A percentile compares a stretch with the other conserved stretches of the same genome.
Evolutionary conservation across 2,113 vertebrate species (phyloP).

Genomic region (Cyphomyrus discorhynchus): DNA sequence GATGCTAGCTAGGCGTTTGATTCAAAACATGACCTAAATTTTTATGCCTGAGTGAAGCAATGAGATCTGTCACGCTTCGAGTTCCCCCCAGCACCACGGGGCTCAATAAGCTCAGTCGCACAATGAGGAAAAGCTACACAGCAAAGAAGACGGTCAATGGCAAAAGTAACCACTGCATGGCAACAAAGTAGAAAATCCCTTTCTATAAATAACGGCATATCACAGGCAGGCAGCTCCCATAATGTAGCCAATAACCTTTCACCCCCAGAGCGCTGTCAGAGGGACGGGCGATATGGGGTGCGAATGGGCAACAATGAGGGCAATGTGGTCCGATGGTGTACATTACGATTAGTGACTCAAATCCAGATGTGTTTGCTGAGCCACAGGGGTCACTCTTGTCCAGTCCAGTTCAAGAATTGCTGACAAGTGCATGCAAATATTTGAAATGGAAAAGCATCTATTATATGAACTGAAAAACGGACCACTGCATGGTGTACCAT

Average conservation of each 20-base stretch:
- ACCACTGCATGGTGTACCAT: neutral
- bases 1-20: constrained; percentile 35
- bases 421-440: neutral
- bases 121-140: constrained; percentile 25
- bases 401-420: neutral
- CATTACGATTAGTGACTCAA: constrained; percentile 34
- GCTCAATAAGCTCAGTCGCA: constrained; percentile 33
- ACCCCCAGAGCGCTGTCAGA: constrained; percentile 37
- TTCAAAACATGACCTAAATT: constrained; percentile 47
- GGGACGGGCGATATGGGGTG: neutral
- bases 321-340: neutral
- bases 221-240: constrained; percentile 53
- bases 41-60: constrained; percentile 46
- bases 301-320: neutral
- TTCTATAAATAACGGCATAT: constrained; percentile 49
- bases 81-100: constrained; percentile 26
- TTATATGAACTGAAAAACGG: neutral
- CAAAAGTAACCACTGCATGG: constrained; percentile 55
- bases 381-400: constrained; percentile 20
- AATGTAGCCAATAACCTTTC: constrained; percentile 63
- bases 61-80: constrained; percentile 42
- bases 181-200: constrained; percentile 62
- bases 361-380: constrained; percentile 32
- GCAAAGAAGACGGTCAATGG: constrained; percentile 32
- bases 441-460: neutral